Evolutionary conservation across 2,888 invertebrate species (phyloP), one percentile per base, ranked within the genome.

Genomic region (Cataglyphis cursor): DNA sequence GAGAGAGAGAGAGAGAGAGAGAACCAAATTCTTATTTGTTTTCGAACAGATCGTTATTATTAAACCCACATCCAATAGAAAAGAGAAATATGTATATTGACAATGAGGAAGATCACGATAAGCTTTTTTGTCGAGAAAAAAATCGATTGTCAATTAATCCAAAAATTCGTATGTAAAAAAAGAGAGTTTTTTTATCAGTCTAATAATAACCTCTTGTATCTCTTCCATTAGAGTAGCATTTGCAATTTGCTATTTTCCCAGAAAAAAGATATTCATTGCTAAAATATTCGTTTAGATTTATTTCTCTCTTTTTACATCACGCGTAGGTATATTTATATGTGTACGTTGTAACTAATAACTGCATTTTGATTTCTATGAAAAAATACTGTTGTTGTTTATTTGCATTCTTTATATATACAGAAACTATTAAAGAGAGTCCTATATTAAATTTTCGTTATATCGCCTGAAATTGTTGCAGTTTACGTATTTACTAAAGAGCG

Each of bases 321-420:
- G 44, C 10, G 3, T 64, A 35, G 3, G 61, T 44, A n/a, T 3
- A 41, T 41, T 12, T 41, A 41, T 18, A 44, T 44, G 9, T 44
- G 18, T 38, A 51, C 24, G 12, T 75, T 28, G 1, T 62, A 74
- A 75, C 18, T 62, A 21, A 72, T 59, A 38, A 75, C 18, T n/a
- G 18, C 5, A 15, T 8, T 18, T 6, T 6, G 12, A 62, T 64
- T 38, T 12, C 4, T n/a, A 8, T 38, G 6, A 3, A 51, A n/a
- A 62, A 75, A 54, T 59, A 48, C 10, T 75, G 15, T n/a, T n/a
- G 21, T 3, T 61, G 8, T 38, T 35, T 48, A 5, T 35, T 6
- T 31, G 15, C 3, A 1, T 44, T 61, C n/a, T 6, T 35, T 35
- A 28, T 8, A 41, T 35, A 28, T 8, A 41, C 9, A 18, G 18